phyloP scores from a whole-genome alignment of 2,113 vertebrate species.

The Mungos mungo region DNA sequence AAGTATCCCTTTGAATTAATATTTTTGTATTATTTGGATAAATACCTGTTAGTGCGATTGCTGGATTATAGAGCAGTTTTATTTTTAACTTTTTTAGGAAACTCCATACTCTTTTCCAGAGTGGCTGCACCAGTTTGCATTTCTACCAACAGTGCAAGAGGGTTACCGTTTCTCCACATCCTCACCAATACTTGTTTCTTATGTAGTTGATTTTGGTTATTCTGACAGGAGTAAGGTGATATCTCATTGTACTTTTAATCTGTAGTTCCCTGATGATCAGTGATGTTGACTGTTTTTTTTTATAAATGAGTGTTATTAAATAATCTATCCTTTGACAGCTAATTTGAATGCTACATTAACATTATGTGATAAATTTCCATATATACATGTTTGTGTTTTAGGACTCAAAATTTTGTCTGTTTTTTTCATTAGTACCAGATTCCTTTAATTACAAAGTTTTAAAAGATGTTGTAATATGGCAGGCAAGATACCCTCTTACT shows the following conservation, averaged over 20 bases:
- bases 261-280: background rate
- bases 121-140: background rate
- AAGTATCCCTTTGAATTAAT: background rate
- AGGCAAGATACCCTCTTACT: background rate
- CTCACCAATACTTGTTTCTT: background rate
- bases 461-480: background rate
- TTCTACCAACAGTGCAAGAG: background rate
- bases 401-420: background rate
- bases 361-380: background rate
- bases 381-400: background rate
- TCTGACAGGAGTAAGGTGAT: background rate
- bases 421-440: background rate
- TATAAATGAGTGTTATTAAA: conserved; percentile 29
- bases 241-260: background rate
- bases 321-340: background rate
- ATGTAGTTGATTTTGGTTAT: background rate
- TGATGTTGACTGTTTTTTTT: background rate
- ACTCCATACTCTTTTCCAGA: background rate
- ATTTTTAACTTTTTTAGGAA: background rate
- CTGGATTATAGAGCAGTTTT: background rate
- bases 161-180: background rate
- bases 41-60: background rate
- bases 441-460: background rate
- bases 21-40: background rate
- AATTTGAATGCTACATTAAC: background rate